Base-by-base conservation (phyloP, 1,140 invertebrate genomes). In the Teleopsis dalmanni region DNA sequence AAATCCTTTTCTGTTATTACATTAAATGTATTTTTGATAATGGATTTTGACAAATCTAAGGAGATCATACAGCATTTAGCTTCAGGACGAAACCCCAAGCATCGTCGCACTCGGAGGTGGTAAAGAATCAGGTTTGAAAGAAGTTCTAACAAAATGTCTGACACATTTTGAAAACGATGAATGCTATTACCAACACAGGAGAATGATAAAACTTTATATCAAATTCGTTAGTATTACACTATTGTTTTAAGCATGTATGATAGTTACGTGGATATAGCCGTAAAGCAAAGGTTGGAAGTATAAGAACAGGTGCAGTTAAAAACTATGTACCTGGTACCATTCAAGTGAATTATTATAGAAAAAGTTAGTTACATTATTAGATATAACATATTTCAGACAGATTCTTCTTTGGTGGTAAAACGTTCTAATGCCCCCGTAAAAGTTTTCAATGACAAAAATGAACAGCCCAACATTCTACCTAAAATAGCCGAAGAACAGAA, bases 151-250 rank as follows among this genome's bases (percentile, higher is more conserved):
- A 62, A 81, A 87, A 50, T 94, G 90, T 66, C 74, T 94, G 33
- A 73, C 76, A 14, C 73, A 76, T 57, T 93, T 91, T 75, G 88
- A 88, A 69, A 81, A 85, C 69, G 81, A 88, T 62, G 72, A 77
- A 34, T 77, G 78, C 52, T 95, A 95, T 68, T 80, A 77, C 57
- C 87, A 94, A 76, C 91, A 95, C 73, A 74, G 79, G 33, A 77
- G 91, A 68, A 84, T 86, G 64, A 81, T 92, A 46, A 82, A 87
- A 63, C 68, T 92, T 18, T 91, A 88, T 79, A 87, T 93, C 26
- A 93, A 92, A 81, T 92, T 87, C 80, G 89, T 93, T 76, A 83
- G 85, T 78, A 14, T 10, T n/a, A n/a, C n/a, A n/a, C n/a, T n/a
- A n/a, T n/a, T n/a, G n/a, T n/a, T n/a, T n/a, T n/a, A n/a, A n/a